Conservation (phyloP, 2,797 vertebrate species). For the Peromyscus eremicus region DNA sequence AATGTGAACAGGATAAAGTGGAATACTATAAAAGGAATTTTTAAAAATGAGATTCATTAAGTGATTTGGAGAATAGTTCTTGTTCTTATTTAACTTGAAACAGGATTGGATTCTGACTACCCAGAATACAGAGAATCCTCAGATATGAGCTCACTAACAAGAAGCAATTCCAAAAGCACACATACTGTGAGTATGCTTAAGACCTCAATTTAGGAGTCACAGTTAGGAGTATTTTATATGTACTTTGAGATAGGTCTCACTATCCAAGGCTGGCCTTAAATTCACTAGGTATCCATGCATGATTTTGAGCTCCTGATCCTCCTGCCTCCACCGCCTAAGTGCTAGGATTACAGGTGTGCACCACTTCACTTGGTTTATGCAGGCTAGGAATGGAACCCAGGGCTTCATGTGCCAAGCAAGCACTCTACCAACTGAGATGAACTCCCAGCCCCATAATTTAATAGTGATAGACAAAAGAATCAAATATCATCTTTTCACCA, state of each 20-base stretch:
- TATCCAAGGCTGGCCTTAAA: background rate
- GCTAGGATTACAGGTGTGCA: background rate
- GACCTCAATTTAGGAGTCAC: background rate
- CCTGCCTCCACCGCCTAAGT: background rate
- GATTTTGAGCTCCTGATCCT: background rate
- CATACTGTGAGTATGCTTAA: background rate
- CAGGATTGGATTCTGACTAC: constrained; percentile 40
- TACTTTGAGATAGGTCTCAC: background rate
- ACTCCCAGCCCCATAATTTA: background rate
- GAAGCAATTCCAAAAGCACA: background rate
- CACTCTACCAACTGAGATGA: background rate
- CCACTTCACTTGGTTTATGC: background rate
- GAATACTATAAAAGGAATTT: constrained; percentile 26
- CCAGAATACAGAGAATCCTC: constrained; percentile 15
- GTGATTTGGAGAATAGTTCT: constrained; percentile 43
- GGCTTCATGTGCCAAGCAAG: background rate
- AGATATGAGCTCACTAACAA: background rate
- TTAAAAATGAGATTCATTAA: constrained; percentile 42
- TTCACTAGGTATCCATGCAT: no score
- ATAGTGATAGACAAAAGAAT: constrained; percentile 36
- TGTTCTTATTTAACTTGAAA: constrained; percentile 44
- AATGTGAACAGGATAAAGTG: constrained; percentile 37
- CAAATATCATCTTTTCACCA: constrained; percentile 52
- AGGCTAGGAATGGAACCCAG: background rate
- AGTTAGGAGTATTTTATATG: constrained; percentile 17